Percentiles rank a stretch among this genome's conserved stretches.
Evolutionary conservation across 2,113 vertebrate genomes (phyloP).

Genomic region (Scytalopus superciliaris): DNA sequence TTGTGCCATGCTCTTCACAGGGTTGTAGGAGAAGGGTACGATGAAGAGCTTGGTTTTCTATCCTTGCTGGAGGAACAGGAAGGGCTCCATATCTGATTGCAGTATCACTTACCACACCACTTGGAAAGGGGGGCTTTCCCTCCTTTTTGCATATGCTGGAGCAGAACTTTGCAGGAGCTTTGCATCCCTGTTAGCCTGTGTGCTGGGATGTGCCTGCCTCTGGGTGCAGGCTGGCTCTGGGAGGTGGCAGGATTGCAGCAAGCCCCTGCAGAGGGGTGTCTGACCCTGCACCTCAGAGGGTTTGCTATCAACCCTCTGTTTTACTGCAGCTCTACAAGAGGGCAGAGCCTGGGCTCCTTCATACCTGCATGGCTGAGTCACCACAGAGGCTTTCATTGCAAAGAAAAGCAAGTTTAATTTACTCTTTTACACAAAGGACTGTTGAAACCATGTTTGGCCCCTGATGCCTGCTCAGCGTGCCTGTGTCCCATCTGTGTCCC

Average conservation of each 20-base stretch:
- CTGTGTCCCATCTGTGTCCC: background rate
- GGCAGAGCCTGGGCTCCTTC: background rate
- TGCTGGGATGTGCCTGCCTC: background rate
- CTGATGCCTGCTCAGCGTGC: accelerated
- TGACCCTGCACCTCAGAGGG: background rate
- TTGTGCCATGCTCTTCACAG: background rate
- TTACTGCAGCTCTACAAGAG: background rate
- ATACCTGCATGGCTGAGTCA: background rate
- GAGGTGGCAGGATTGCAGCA: background rate
- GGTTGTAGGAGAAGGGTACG: background rate
- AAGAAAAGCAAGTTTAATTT: background rate
- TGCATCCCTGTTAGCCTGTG: background rate
- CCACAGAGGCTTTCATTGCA: background rate
- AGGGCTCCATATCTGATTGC: background rate
- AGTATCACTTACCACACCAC: background rate
- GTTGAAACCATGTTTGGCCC: accelerated
- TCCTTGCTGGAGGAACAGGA: accelerated
- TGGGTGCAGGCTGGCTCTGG: background rate
- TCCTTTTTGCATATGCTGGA: background rate
- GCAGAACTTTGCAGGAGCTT: background rate
- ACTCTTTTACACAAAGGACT: background rate
- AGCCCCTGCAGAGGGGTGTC: background rate
- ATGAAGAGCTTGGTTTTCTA: background rate
- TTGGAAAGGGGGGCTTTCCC: background rate
- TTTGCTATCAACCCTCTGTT: background rate